Evolutionary conservation across 2,113 vertebrate species (phyloP).

Genomic region (Thryonomys swinderianus): DNA sequence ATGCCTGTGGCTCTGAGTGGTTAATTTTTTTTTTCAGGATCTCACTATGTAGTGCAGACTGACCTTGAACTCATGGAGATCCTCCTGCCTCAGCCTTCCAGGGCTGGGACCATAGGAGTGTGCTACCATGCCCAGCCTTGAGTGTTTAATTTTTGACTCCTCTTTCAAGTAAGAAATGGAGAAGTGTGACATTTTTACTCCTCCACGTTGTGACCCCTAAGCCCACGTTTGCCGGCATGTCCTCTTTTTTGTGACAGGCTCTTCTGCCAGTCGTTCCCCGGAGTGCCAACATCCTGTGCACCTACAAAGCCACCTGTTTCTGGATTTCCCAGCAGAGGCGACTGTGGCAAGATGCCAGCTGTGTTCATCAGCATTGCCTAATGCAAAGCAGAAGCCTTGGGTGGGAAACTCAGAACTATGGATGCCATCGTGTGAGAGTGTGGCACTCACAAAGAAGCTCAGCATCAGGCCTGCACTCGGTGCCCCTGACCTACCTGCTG

Average conservation of each 20-base stretch:
- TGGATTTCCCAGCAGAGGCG: not conserved
- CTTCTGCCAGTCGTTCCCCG: not conserved
- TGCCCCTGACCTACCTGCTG: too few relatives aligned
- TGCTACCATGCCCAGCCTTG: too few relatives aligned
- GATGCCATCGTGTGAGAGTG: not conserved
- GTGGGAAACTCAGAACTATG: not conserved
- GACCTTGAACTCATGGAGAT: too few relatives aligned
- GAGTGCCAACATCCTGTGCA: not conserved
- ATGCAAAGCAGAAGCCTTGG: not conserved
- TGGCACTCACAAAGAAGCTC: not conserved
- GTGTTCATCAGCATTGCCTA: not conserved
- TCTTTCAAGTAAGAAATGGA: not conserved
- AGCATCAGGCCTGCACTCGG: not conserved
- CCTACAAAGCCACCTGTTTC: not conserved
- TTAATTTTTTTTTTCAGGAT: not conserved
- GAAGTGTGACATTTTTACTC: too few relatives aligned
- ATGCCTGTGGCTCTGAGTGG: too few relatives aligned
- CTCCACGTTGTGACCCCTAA: fast-evolving
- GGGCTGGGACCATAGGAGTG: too few relatives aligned
- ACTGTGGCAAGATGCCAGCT: not conserved
- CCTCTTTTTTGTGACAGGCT: not conserved
- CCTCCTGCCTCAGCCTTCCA: too few relatives aligned
- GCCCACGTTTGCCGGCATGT: fast-evolving
- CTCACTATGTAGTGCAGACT: not conserved
- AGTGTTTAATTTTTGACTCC: not conserved